phyloP scores from a whole-genome alignment of 2,113 vertebrate genomes.

The Plectropomus leopardus region DNA sequence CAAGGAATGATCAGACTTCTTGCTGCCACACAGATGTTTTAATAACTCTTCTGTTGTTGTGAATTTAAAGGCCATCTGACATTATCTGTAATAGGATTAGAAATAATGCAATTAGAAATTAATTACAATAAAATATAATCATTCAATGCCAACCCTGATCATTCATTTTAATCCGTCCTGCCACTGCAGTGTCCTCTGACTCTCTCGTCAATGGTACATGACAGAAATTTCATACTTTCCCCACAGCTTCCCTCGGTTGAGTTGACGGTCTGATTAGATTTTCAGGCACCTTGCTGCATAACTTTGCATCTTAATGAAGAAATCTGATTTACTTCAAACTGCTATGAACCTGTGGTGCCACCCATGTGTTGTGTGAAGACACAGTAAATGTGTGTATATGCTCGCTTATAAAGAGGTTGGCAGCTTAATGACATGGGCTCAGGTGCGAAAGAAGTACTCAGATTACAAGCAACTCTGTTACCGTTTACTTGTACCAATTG shows the following conservation, averaged over 20 bases:
- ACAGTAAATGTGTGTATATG: conserved; percentile 6
- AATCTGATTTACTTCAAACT: conserved; percentile 22
- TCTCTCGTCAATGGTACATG: conserved; percentile 11
- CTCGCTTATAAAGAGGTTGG: neutral
- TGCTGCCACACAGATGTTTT: neutral
- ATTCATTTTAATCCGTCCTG: neutral
- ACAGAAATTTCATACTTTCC: conserved; percentile 25
- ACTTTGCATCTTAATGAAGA: conserved; percentile 61
- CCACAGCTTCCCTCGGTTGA: conserved; percentile 2
- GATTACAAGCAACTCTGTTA: no score
- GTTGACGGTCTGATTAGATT: conserved; percentile 57
- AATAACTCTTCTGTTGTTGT: neutral
- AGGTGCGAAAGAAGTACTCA: neutral
- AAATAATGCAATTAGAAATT: no score
- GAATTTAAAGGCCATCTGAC: no score
- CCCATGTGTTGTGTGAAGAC: neutral
- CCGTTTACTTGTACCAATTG: no score
- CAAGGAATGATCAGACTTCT: conserved; percentile 6
- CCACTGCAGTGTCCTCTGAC: neutral
- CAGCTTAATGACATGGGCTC: neutral
- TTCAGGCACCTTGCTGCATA: conserved; percentile 48
- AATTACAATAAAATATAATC: neutral
- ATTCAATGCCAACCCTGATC: neutral
- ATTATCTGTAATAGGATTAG: no score
- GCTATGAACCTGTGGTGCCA: neutral